Evolutionary conservation across 2,888 invertebrate genomes (phyloP), one percentile per base, ranked within the genome.

Genomic region (Spodoptera littoralis): DNA sequence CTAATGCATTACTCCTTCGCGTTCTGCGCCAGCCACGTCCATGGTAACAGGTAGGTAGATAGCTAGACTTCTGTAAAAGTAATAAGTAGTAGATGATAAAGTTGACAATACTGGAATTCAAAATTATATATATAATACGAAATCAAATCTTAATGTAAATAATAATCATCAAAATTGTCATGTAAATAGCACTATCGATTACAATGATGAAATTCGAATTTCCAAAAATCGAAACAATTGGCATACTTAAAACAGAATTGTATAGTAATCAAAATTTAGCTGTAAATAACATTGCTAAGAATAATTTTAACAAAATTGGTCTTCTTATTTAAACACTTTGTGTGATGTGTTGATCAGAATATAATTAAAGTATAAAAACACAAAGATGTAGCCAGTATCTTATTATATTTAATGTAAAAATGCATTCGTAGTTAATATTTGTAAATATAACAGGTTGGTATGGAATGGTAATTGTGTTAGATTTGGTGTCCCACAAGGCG

Each of bases 1-100:
- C 96, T 99, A 70, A 99, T 99, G 89, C 99, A 99, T 95, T 99
- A 98, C 95, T 99, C 99, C 85, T 99, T 99, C 94, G 99, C 99
- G 50, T 99, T 99, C 95, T 99, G 99, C 94, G 99, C 99, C 59
- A 99, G 98, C 83, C 99, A 99, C 92, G 99, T 99, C 11, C 99
- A 99, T 90, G 99, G 99, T 76, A 99, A 99, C 96, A 97, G 98
- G 98, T 98, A 95, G 90, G 95, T 88, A 73, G 56, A 57, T 55
- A 56, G 57, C 30, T 57, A 57, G 22, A 48, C 18, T 53, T 47
- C 44, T 24, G 8, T 44, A 45, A 41, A 42, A 22, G 4, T 41
- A 36, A 22, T 12, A 9, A 3, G 1, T 11, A 9, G 36, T 51
- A 45, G 27, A 43, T 36, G 0, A 27, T 45, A 18, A 43, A 13